These are phyloP conservation scores for Pitta sordida DNA, from an alignment of 2,113 vertebrate species.

Conservation along the genomic window DNA sequence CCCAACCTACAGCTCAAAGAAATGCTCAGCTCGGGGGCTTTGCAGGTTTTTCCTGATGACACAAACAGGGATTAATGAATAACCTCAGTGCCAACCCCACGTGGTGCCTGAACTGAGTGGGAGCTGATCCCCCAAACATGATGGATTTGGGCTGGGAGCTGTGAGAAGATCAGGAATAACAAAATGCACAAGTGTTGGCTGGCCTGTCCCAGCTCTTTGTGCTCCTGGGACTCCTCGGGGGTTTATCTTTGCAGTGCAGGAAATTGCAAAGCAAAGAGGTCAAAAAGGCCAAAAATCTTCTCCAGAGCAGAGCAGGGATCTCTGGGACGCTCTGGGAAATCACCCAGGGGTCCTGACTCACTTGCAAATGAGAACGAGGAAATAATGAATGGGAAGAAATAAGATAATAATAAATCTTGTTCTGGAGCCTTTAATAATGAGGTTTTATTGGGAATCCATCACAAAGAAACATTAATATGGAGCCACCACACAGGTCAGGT, in stretches of 20 bases:
- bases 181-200: neutral
- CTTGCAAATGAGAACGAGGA: neutral
- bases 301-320: neutral
- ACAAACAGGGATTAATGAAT: neutral
- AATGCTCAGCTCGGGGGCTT: neutral
- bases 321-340: neutral
- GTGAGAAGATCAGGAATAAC: neutral
- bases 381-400: slow-evolving; percentile 13
- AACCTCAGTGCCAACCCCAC: rapidly evolving
- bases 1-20: neutral
- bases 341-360: neutral
- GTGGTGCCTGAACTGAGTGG: neutral
- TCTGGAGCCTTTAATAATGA: slow-evolving; percentile 20
- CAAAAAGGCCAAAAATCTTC: neutral
- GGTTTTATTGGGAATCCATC: slow-evolving; percentile 39
- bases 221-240: neutral
- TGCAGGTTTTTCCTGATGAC: neutral
- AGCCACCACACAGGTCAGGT: slow-evolving; percentile 38
- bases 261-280: neutral
- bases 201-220: neutral
- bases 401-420: slow-evolving; percentile 18
- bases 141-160: neutral
- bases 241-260: neutral
- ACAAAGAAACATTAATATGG: neutral
- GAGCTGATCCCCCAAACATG: neutral